These are phyloP conservation scores for Portevinia maculata DNA, from an alignment of 2,888 invertebrate genomes.

Conservation along the genomic window DNA sequence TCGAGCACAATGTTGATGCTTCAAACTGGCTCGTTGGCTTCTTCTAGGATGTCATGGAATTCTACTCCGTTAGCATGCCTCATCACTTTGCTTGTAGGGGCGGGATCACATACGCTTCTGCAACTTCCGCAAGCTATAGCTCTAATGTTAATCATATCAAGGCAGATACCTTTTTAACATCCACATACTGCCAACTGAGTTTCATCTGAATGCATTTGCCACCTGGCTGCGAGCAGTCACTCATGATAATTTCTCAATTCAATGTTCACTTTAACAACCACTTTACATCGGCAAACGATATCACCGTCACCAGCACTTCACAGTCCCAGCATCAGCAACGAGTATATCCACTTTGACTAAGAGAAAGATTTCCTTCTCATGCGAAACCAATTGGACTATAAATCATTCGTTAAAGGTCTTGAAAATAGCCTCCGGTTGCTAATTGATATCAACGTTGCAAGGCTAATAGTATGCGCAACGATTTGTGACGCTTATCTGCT, in stretches of 20 bases:
- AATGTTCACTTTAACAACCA: background rate
- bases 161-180: too few relatives aligned
- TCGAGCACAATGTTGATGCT: too few relatives aligned
- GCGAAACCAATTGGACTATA: constrained; percentile 48
- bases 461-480: constrained; percentile 64
- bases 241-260: background rate
- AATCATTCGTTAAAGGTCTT: constrained; percentile 62
- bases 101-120: too few relatives aligned
- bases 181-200: too few relatives aligned
- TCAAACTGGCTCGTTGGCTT: too few relatives aligned
- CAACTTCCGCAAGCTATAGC: too few relatives aligned
- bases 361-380: constrained; percentile 25
- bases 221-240: background rate
- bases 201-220: background rate
- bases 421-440: constrained; percentile 59
- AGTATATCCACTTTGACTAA: background rate
- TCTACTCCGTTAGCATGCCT: too few relatives aligned
- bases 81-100: too few relatives aligned
- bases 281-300: background rate
- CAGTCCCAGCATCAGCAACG: background rate
- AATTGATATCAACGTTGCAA: constrained; percentile 64
- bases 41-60: too few relatives aligned
- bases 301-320: background rate
- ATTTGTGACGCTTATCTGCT: constrained; percentile 60
- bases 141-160: too few relatives aligned